A percentile compares a stretch with the other conserved stretches of the same genome.
Evolutionary conservation across 2,888 invertebrate genomes (phyloP).

Genomic region (Brachypterus glaber): DNA sequence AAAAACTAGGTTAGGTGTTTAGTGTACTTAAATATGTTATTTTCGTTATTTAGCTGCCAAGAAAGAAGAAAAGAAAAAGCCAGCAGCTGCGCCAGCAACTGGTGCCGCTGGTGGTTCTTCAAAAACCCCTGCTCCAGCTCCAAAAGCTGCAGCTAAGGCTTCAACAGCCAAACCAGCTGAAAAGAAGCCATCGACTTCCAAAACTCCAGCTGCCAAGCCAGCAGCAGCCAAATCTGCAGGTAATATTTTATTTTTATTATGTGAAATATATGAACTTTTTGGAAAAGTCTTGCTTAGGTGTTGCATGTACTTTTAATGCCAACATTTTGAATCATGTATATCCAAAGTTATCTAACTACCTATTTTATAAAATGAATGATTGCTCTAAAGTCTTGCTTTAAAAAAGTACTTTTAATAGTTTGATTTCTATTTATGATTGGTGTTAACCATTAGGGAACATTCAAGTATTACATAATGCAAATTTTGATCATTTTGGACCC

Average conservation of each 20-base stretch:
- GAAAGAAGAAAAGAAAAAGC: slow-evolving; percentile 47
- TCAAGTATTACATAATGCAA: too few species aligned
- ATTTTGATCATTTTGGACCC: too few species aligned
- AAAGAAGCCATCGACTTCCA: slow-evolving; percentile 36
- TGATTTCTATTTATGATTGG: too few species aligned
- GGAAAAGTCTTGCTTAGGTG: slow-evolving; percentile 33
- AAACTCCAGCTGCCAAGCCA: slow-evolving; percentile 27
- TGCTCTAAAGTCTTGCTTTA: too few species aligned
- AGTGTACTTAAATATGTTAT: not conserved
- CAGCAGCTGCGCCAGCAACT: slow-evolving; percentile 36
- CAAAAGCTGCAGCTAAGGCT: slow-evolving; percentile 43
- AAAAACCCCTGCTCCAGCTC: slow-evolving; percentile 33
- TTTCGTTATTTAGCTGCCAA: slow-evolving; percentile 35
- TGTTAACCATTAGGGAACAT: too few species aligned
- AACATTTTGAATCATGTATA: not conserved
- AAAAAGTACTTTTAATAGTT: too few species aligned
- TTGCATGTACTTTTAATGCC: slow-evolving; percentile 32
- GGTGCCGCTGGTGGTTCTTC: slow-evolving; percentile 37
- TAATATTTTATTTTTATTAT: slow-evolving; percentile 37
- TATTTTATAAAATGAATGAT: too few species aligned
- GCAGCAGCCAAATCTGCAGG: slow-evolving; percentile 18
- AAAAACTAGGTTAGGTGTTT: slow-evolving; percentile 8
- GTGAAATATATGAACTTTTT: slow-evolving; percentile 33
- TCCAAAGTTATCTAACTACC: not conserved
- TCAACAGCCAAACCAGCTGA: slow-evolving; percentile 39